Base-by-base conservation (phyloP, 1,140 invertebrate genomes). In the Heliconius melpomene region DNA sequence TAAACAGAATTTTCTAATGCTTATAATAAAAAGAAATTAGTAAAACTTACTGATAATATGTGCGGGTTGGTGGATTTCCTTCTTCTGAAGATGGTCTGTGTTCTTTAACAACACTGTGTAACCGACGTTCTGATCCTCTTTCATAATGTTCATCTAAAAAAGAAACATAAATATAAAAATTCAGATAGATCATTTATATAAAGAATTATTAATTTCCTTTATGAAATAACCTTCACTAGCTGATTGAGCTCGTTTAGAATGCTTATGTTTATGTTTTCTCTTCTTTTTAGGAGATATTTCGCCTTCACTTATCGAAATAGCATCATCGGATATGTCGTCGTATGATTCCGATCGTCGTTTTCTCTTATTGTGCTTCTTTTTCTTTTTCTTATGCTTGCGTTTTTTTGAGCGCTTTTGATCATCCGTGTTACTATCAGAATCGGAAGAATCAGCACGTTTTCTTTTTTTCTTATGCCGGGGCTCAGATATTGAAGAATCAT, bases 381-480 rank as follows among this genome's bases (percentile, higher is more conserved):
- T 95, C 82, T 95, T 95, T 82, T 95, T 95, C 88, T 95, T 95
- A 79, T 95, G 94, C 78, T 95, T 95, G 29, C 92, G 90, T 87
- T 94, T 95, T 77, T 94, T 94, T 2, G 87, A 80, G 26, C 91
- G 89, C 82, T 90, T 93, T 71, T 92, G 91, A 18, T 88, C 89
- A 77, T 92, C 91, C 3, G 89, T 90, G 79, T 91, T 88, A 60
- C 90, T 93, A 7, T 94, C 93, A 29, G 93, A 94, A 40, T 91
- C 89, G 18, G 92, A 91, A 46, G 92, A 93, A 60, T 91, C 87
- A 54, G 86, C 89, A 84, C 89, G 91, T 87, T 94, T 94, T 80
- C 86, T 92, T 87, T 94, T 94, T 82, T 95, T 95, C 82, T 94
- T 95, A 81, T 91, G 88, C 79, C 88, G 91, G 81, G 89, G 89